These are phyloP conservation scores for Myotis pilosus DNA, from an alignment of 2,797 vertebrate species.

Conservation along the genomic window DNA sequence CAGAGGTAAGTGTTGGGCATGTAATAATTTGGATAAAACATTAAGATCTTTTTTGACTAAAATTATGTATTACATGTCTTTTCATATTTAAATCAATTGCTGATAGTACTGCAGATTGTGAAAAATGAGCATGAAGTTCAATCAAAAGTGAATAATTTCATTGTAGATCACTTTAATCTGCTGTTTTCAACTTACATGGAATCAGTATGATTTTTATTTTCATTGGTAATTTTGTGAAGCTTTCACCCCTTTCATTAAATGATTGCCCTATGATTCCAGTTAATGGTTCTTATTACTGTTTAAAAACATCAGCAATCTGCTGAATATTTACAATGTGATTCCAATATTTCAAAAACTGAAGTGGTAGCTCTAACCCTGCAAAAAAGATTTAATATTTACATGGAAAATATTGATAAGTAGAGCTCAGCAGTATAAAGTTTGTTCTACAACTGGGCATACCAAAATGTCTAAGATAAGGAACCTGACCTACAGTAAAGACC, in stretches of 20 bases:
- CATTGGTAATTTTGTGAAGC: slow-evolving; percentile 30
- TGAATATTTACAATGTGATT: slow-evolving; percentile 17
- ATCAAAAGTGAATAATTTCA: slow-evolving; percentile 56
- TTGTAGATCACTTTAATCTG: slow-evolving; percentile 32
- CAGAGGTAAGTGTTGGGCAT: slow-evolving; percentile 89
- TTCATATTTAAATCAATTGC: slow-evolving; percentile 36
- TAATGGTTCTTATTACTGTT: not conserved
- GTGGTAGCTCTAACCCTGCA: not conserved
- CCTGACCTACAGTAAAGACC: not conserved
- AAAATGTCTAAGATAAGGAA: not conserved
- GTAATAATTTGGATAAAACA: slow-evolving; percentile 50
- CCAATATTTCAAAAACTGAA: slow-evolving; percentile 6
- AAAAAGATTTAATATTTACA: not conserved
- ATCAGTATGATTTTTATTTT: slow-evolving; percentile 45
- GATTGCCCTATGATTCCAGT: not conserved
- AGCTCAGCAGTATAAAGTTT: not conserved
- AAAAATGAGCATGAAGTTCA: slow-evolving; percentile 53
- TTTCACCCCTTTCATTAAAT: slow-evolving; percentile 37
- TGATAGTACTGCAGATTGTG: not conserved
- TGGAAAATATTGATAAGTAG: not conserved
- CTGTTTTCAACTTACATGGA: not conserved
- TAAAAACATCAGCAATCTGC: slow-evolving; percentile 23
- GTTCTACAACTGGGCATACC: not conserved
- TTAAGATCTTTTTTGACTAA: slow-evolving; percentile 37
- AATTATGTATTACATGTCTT: slow-evolving; percentile 48